Evolutionary conservation across 2,888 invertebrate species (phyloP).

Genomic region (Cetonia aurata): DNA sequence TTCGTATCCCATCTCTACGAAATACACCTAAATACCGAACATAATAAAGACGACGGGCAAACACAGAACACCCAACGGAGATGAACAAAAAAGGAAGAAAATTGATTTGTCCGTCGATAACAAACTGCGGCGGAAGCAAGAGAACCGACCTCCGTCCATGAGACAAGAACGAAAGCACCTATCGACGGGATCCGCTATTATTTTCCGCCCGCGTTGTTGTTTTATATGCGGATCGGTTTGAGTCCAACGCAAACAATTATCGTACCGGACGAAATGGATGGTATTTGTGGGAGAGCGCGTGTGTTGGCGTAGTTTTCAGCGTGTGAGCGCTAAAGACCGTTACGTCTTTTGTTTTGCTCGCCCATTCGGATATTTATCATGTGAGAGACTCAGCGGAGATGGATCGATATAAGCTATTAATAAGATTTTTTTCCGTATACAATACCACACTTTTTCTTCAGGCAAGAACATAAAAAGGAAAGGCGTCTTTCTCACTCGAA

Average conservation of each 20-base stretch:
- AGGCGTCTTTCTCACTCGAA: too few relatives aligned
- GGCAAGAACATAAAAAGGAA: not conserved
- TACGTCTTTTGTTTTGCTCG: conserved; percentile 16
- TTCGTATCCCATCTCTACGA: too few relatives aligned
- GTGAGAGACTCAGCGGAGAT: conserved; percentile 1
- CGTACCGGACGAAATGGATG: conserved; percentile 26
- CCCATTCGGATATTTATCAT: conserved; percentile 22
- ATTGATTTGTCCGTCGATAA: not conserved
- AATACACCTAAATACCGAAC: too few relatives aligned
- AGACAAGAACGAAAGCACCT: conserved; percentile 16
- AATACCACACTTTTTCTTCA: not conserved
- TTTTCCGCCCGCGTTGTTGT: conserved; percentile 27
- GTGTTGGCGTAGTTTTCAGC: conserved; percentile 9
- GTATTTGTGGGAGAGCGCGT: conserved; percentile 11
- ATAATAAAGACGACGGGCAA: not conserved
- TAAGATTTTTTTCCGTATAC: conserved; percentile 12
- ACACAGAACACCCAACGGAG: not conserved
- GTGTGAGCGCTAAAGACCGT: conserved; percentile 13
- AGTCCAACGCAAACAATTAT: conserved; percentile 40
- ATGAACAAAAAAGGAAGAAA: conserved; percentile 1
- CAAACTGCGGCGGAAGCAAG: not conserved
- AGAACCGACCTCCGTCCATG: conserved; percentile 1
- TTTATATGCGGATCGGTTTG: conserved; percentile 28
- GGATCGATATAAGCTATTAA: conserved; percentile 30
- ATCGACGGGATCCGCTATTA: conserved; percentile 28